Base-by-base conservation (phyloP, 1,140 invertebrate genomes). In the Drosophila pachea region DNA sequence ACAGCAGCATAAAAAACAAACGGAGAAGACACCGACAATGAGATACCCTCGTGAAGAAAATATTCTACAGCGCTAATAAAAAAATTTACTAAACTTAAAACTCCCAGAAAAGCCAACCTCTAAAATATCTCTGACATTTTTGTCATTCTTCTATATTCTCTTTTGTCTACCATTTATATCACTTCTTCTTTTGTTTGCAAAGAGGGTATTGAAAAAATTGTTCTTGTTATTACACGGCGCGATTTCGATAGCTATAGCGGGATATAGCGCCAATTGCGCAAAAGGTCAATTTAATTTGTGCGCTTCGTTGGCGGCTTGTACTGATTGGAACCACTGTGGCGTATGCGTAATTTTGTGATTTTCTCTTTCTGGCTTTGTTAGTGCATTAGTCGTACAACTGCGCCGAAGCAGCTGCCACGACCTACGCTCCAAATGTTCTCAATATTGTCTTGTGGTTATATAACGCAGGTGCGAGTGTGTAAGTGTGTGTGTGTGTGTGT, bases 251-350 rank as follows among this genome's bases (percentile, higher is more conserved):
- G 67, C 52, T 55, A 31, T 42, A 9, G 4, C 7, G 16, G 4
- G 14, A 22, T 16, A 12, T 14, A 52, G 52, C 53, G 61, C 29
- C 55, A 67, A 67, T 71, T 71, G 68, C 60, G 33, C 59, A 67
- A 78, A 83, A 84, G 79, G 79, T 76, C 79, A 83, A 76, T 76
- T 83, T 76, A 70, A 83, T 84, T 83, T 78, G 68, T 60, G 31
- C 61, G 61, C 50, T 63, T 60, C 45, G 50, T 16, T 58, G 58
- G 56, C 36, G 43, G 33, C 48, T 66, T 66, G 38, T 47, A 31
- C 63, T 69, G 65, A 77, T 74, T 78, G 76, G 66, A 76, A 71
- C 70, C 71, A 78, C 63, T 67, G 70, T 72, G 76, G 66, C 55
- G 68, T 71, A 71, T 71, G 50, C 68, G 68, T 71, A 67, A 61